phyloP scores from a whole-genome alignment of 2,113 vertebrate genomes.

The Eptesicus fuscus region DNA sequence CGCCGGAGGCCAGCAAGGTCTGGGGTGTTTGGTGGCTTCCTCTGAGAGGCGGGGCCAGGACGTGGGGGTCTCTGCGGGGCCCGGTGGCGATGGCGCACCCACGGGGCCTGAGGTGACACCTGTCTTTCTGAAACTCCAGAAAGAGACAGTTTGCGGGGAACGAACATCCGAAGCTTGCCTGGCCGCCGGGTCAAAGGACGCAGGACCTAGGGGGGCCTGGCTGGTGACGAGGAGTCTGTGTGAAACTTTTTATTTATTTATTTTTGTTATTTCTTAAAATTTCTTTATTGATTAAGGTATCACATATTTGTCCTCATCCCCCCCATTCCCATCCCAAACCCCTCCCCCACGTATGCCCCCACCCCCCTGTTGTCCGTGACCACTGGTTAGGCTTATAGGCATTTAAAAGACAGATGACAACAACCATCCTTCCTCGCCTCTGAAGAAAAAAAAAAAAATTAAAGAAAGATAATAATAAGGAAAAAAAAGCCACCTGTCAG shows the following conservation, averaged over 20 bases:
- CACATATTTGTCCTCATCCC: too few relatives aligned
- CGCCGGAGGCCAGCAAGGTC: too few relatives aligned
- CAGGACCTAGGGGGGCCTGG: accelerated
- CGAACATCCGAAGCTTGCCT: accelerated
- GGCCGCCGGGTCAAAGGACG: neutral
- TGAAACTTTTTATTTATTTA: too few relatives aligned
- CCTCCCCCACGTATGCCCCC: too few relatives aligned
- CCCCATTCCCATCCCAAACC: too few relatives aligned
- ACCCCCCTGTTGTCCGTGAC: too few relatives aligned
- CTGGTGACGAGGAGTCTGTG: neutral
- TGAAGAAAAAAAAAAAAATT: neutral
- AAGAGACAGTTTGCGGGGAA: neutral
- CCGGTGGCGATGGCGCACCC: neutral
- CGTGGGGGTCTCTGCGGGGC: conserved; percentile 40
- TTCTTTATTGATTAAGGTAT: too few relatives aligned
- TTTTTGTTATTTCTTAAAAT: too few relatives aligned
- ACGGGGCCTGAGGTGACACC: conserved; percentile 34
- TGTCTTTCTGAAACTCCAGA: conserved; percentile 22
- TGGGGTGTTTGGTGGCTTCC: conserved; percentile 68
- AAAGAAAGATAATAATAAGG: neutral
- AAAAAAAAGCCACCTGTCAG: neutral
- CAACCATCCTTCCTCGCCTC: neutral
- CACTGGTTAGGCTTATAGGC: too few relatives aligned
- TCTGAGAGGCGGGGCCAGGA: conserved; percentile 48
- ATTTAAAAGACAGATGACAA: neutral